A percentile compares a stretch with the other conserved stretches of the same genome.
These are phyloP conservation scores for Dasyornis broadbenti DNA, from an alignment of 2,113 vertebrate genomes.

Conservation along the genomic window DNA sequence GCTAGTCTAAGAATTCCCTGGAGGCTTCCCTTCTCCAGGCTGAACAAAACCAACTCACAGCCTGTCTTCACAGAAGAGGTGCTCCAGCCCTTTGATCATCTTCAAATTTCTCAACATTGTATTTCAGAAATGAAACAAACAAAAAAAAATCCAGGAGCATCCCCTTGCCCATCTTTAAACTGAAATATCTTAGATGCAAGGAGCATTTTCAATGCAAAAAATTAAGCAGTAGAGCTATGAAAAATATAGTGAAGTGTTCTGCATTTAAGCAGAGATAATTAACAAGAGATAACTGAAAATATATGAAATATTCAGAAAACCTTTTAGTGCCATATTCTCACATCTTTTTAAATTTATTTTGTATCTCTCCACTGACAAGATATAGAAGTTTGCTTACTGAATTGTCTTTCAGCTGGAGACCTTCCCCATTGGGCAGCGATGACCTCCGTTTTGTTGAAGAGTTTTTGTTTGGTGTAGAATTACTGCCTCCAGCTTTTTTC, in stretches of 20 bases:
- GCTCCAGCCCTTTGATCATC: background rate
- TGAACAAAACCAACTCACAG: background rate
- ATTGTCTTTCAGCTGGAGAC: constrained; percentile 79
- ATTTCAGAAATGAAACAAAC: background rate
- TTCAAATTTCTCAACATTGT: background rate
- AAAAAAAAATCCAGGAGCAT: background rate
- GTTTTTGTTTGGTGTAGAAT: constrained; percentile 80
- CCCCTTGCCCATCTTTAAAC: background rate
- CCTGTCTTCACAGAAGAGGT: background rate
- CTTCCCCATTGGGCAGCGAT: constrained; percentile 90
- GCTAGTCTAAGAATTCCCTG: background rate
- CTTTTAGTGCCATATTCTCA: background rate
- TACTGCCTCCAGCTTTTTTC: constrained; percentile 75
- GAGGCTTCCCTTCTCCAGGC: background rate
- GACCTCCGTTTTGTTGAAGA: constrained; percentile 82
- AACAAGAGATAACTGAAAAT: background rate
- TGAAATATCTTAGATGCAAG: background rate
- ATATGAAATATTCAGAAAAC: background rate
- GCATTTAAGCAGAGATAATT: background rate
- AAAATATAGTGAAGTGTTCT: background rate
- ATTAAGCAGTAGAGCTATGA: background rate
- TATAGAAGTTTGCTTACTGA: constrained; percentile 69
- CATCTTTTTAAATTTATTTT: background rate
- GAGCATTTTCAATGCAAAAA: background rate
- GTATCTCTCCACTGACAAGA: background rate